phyloP scores from a whole-genome alignment of 2,113 vertebrate species.

The Peromyscus maniculatus region DNA sequence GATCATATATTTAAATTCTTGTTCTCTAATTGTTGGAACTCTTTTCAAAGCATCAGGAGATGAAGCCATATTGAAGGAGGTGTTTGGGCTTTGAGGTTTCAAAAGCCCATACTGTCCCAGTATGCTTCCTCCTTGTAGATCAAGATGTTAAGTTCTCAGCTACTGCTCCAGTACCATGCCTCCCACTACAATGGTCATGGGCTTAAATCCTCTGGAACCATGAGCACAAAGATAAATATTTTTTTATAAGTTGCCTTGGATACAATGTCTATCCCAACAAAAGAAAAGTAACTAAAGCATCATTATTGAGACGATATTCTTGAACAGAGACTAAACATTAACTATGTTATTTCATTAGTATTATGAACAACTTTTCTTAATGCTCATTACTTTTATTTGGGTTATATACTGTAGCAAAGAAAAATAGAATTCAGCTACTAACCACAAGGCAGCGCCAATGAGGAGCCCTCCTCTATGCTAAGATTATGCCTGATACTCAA shows the following conservation, averaged over 20 bases:
- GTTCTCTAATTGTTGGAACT: too few relatives aligned
- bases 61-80: background rate
- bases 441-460: background rate
- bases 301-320: background rate
- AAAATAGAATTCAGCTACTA: background rate
- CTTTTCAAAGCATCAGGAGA: background rate
- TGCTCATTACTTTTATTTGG: background rate
- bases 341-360: background rate
- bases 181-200: background rate
- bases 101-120: background rate
- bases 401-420: background rate
- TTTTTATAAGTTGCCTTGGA: background rate
- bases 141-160: background rate
- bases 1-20: background rate
- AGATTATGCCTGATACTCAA: rapidly evolving
- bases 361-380: background rate
- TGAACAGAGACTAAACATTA: background rate
- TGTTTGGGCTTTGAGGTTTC: background rate
- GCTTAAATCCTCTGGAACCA: background rate
- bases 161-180: background rate
- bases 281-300: background rate
- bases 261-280: background rate
- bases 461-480: background rate
- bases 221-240: background rate
- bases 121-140: background rate